Evolutionary conservation across 2,888 invertebrate genomes (phyloP).

Genomic region (Himalopsyche tibetana): DNA sequence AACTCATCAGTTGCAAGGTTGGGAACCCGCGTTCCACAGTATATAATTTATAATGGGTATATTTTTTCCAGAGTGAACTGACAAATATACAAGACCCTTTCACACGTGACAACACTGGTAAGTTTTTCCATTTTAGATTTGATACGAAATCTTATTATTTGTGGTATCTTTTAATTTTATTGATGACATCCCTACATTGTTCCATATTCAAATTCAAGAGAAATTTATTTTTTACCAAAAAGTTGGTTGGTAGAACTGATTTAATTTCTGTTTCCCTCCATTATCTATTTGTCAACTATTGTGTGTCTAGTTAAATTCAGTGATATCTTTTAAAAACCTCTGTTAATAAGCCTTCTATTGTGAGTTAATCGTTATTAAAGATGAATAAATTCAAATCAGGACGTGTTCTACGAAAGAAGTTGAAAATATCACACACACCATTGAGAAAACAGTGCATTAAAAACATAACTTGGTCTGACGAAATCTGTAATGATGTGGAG

Average conservation of each 20-base stretch:
- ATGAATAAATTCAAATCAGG: not conserved
- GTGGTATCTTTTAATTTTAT: no score
- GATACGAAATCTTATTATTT: no score
- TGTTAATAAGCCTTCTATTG: not conserved
- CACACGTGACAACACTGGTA: conserved; percentile 61
- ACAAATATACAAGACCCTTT: conserved; percentile 74
- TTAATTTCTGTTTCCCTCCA: not conserved
- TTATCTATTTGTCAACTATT: not conserved
- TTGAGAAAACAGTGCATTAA: not conserved
- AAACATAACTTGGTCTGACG: not conserved
- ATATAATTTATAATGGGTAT: conserved; percentile 58
- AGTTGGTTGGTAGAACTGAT: not conserved
- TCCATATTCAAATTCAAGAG: not conserved
- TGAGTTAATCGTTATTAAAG: not conserved
- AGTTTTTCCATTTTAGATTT: conserved; percentile 26
- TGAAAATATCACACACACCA: not conserved
- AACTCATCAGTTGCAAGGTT: no score
- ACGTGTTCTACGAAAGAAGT: not conserved
- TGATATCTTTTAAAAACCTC: no score
- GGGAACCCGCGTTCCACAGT: no score
- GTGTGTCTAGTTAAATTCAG: not conserved
- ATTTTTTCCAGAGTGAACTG: conserved; percentile 71
- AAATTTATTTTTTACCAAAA: not conserved
- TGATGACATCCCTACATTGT: not conserved
- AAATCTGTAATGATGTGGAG: not conserved